phyloP scores from a whole-genome alignment of 2,888 invertebrate species.

The Sesia bembeciformis region DNA sequence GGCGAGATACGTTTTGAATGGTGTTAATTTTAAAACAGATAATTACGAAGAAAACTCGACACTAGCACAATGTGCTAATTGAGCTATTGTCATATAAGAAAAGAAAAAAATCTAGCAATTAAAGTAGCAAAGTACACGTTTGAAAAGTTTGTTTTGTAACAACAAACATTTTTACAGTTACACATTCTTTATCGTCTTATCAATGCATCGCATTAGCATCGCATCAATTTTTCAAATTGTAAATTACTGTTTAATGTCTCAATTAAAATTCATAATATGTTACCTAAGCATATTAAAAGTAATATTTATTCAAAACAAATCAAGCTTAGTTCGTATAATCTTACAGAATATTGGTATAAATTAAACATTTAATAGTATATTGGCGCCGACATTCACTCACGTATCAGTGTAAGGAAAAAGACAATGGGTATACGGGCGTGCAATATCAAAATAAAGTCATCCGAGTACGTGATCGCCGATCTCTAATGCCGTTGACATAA shows the following conservation, averaged over 20 bases:
- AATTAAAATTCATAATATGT: neutral
- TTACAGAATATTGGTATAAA: constrained; percentile 14
- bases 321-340: constrained; percentile 21
- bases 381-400: constrained; percentile 31
- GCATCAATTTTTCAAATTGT: neutral
- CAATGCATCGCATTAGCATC: neutral
- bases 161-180: too few relatives aligned
- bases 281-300: neutral
- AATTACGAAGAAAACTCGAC: too few relatives aligned
- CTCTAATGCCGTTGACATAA: neutral
- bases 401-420: constrained; percentile 33
- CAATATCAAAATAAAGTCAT: constrained; percentile 69
- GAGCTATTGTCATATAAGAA: too few relatives aligned
- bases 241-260: neutral
- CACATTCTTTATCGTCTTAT: neutral
- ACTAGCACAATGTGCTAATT: too few relatives aligned
- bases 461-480: constrained; percentile 31
- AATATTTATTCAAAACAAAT: constrained; percentile 20
- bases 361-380: constrained; percentile 1
- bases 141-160: too few relatives aligned
- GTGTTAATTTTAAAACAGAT: too few relatives aligned
- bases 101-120: too few relatives aligned
- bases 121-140: too few relatives aligned
- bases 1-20: too few relatives aligned
- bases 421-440: constrained; percentile 51